A percentile compares a stretch with the other conserved stretches of the same genome.
Evolutionary conservation across 2,888 invertebrate genomes (phyloP).

Genomic region (Stegophylla sp.): DNA sequence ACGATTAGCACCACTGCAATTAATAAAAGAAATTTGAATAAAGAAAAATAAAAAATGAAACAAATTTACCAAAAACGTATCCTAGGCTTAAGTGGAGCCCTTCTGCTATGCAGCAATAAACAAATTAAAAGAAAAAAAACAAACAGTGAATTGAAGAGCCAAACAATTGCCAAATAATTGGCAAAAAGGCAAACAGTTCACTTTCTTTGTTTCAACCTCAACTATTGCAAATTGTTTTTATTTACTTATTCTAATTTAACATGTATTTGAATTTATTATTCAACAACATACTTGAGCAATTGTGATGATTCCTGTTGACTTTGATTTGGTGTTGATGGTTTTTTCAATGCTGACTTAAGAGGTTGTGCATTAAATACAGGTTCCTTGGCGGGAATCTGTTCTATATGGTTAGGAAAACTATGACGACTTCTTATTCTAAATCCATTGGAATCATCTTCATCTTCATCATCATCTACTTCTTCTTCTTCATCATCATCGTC

Average conservation of each 20-base stretch:
- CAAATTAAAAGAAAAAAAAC: conserved; percentile 58
- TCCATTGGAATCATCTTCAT: conserved; percentile 69
- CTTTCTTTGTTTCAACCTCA: conserved; percentile 54
- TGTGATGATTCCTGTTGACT: conserved; percentile 76
- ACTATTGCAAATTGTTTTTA: conserved; percentile 46
- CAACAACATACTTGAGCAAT: conserved; percentile 74
- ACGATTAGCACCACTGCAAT: conserved; percentile 67
- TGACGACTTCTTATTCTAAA: conserved; percentile 68
- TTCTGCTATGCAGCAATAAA: conserved; percentile 73
- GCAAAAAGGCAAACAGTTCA: conserved; percentile 56
- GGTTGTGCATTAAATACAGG: conserved; percentile 90
- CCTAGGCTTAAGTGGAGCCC: conserved; percentile 88
- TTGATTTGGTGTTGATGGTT: conserved; percentile 77
- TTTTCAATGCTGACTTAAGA: conserved; percentile 90
- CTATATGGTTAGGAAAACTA: conserved; percentile 76
- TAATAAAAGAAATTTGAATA: conserved; percentile 31
- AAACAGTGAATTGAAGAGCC: conserved; percentile 49
- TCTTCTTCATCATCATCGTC: conserved; percentile 65
- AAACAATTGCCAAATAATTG: conserved; percentile 58
- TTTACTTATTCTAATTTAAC: conserved; percentile 37
- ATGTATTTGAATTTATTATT: conserved; percentile 40
- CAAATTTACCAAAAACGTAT: conserved; percentile 87
- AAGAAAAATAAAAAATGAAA: conserved; percentile 41
- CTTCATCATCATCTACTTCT: conserved; percentile 65
- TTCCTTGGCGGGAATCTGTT: conserved; percentile 92